Conservation (phyloP, 2,113 vertebrate genomes). For the Suricata suricatta region DNA sequence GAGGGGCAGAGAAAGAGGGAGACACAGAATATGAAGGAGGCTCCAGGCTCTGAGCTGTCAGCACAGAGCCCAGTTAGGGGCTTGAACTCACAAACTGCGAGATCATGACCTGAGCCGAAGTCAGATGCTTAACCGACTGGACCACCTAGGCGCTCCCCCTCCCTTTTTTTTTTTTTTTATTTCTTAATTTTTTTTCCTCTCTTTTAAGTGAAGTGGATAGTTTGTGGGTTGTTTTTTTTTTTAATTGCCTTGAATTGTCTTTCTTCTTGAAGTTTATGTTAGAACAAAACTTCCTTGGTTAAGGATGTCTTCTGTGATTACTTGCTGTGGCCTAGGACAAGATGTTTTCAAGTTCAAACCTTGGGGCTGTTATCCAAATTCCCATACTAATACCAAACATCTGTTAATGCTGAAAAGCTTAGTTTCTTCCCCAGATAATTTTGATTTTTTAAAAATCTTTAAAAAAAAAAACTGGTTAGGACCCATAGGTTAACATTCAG, state of each 20-base stretch:
- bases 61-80: too few relatives aligned
- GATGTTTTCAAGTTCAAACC: conserved; percentile 28
- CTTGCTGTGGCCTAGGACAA: conserved; percentile 63
- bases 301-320: conserved; percentile 51
- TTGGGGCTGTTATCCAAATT: background rate
- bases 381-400: background rate
- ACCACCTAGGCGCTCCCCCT: too few relatives aligned
- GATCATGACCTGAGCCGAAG: too few relatives aligned
- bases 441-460: background rate
- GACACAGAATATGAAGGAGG: too few relatives aligned
- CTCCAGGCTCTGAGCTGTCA: too few relatives aligned
- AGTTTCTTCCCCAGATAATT: conserved; percentile 20
- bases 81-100: too few relatives aligned
- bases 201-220: background rate
- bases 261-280: conserved; percentile 30
- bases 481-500: background rate
- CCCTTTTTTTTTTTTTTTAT: too few relatives aligned
- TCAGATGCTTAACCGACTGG: too few relatives aligned
- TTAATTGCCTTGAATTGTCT: background rate
- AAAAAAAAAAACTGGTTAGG: conserved; percentile 6
- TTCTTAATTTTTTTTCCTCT: background rate
- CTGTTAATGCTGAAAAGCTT: background rate
- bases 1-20: too few relatives aligned
- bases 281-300: conserved; percentile 17
- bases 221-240: background rate